These are phyloP conservation scores for Phoebastria nigripes DNA, from an alignment of 2,797 vertebrate species.

Conservation along the genomic window DNA sequence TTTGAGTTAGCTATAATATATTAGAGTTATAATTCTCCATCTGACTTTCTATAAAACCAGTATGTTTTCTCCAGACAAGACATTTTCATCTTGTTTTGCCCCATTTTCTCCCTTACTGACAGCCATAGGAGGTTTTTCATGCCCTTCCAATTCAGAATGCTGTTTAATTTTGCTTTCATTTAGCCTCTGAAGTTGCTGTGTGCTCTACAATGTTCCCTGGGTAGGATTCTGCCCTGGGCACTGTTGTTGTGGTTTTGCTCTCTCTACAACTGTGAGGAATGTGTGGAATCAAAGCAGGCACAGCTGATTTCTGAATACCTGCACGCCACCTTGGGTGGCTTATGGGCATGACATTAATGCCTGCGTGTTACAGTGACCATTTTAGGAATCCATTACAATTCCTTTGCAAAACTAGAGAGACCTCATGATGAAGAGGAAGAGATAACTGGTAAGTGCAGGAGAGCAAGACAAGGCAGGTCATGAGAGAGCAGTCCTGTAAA, in stretches of 20 bases:
- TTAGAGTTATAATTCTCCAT: neutral
- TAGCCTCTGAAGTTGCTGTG: neutral
- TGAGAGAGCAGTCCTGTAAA: neutral
- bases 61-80: neutral
- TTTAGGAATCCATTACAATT: neutral
- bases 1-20: neutral
- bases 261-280: neutral
- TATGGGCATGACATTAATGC: neutral
- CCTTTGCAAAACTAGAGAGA: neutral
- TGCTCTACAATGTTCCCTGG: neutral
- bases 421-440: neutral
- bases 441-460: neutral
- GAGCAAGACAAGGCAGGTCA: neutral
- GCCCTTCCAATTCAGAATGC: neutral
- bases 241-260: neutral
- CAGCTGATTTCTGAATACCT: neutral
- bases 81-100: neutral
- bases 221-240: neutral
- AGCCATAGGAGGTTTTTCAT: neutral
- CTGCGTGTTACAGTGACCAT: fast-evolving
- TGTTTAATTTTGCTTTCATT: neutral
- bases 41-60: neutral
- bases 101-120: neutral
- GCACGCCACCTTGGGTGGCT: neutral
- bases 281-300: neutral